Base-by-base conservation (phyloP, 2,888 invertebrate genomes). In the Philonicus albiceps region DNA sequence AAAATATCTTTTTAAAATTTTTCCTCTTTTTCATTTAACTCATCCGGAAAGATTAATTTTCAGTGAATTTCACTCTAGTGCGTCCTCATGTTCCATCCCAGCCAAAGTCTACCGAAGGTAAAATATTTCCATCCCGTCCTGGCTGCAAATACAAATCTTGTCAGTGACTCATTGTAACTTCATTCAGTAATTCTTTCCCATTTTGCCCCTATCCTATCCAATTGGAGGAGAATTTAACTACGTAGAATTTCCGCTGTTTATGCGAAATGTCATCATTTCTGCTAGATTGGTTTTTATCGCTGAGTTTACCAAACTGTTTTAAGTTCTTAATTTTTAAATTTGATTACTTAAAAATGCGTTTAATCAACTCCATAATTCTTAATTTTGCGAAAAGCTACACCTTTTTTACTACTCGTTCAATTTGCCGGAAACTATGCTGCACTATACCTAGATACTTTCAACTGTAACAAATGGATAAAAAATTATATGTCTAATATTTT, bases 41-140 rank as follows among this genome's bases (percentile, higher is more conserved):
- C 84, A 43, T 84, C 30, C 84, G 27, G 27, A 43, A 73, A 84
- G 84, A 84, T 84, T 84, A 84, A 73, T 84, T 84, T 73, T 73
- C 19, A 84, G 84, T 84, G 84, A 84, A 84, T 84, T 84, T 73
- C 73, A 73, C 73, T 84, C 37, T 16, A 73, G 84, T 30, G 22
- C n/a, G 40, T 43, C 27, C 73, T 40, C 84, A 49, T 84, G 73
- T 43, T 73, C 73, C 43, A 27, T 43, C 40, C 22, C 7, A 16
- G 37, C 27, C 22, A 40, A 22, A 34, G 16, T 16, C 31, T 22
- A 30, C 73, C 84, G 40, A 72, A 72, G 72, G 84, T 64, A 40
- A 43, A 49, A 73, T 73, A 31, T 31, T n/a, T 84, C 30, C n/a
- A 81, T 34, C n/a, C 19, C 11, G 64, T 37, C 27, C 13, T 34